Evolutionary conservation across 2,888 invertebrate species (phyloP), one percentile per base, ranked within the genome.

Genomic region (Drosophila flavopinicola): DNA sequence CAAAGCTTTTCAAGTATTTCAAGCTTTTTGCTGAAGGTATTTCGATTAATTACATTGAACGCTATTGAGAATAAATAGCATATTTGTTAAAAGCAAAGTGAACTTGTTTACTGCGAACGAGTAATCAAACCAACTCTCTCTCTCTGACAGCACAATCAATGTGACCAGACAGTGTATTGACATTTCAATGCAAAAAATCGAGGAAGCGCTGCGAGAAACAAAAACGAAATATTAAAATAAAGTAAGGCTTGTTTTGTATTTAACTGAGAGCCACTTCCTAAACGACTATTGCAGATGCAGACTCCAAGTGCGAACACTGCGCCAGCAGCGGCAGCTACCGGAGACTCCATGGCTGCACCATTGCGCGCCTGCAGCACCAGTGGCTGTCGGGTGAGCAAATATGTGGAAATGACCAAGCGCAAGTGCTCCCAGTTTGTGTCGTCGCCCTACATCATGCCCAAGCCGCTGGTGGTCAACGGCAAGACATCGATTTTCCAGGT

Each of bases 401-500:
- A 25, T 30, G 84, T 89, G 6, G 75, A 88, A 33, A 83, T 88
- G 13, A 85, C 89, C 0, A 89, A 90, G 41, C 78, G 86, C 2
- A 88, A 89, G 47, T 84, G 84, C 1, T 60, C 88, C 1, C 88
- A 91, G 56, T 90, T 90, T 33, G 78, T 90, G 0, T 69, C 86
- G 0, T 69, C 86, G 0, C 91, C 90, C 0, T 66, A 64, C 10
- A 77, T 90, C 1, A 78, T 88, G 66, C 69, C 78, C 2, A 88
- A 89, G 38, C 90, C 90, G 0, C 65, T 90, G 64, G 61, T 90
- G n/a, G 87, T 91, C 24, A 89, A 89, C 60, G 90, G 89, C 7
- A 88, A 87, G 33, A 90, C 91, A 24, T 87, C 90, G 2, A 87
- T 90, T 1, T 90, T 90, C 41, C 90, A 90, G 69, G 85, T 90